Conservation (phyloP, 2,888 invertebrate species). For the Halocaridina rubra region DNA sequence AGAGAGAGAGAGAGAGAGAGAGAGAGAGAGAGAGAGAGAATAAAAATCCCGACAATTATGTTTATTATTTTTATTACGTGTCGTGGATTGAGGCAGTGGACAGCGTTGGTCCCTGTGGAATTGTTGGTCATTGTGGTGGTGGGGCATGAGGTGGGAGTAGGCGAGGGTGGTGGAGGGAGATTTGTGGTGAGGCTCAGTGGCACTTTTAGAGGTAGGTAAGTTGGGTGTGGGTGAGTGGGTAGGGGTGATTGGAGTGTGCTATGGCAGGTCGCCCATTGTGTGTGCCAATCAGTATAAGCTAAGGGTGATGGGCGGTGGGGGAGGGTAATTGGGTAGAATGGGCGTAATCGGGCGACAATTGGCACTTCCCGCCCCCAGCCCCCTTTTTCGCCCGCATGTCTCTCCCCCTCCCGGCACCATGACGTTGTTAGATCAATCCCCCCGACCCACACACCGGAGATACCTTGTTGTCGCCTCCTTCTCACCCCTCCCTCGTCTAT, state of each 20-base stretch:
- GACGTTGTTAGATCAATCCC: conserved; percentile 2
- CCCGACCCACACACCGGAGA: conserved; percentile 21
- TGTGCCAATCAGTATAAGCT: background rate
- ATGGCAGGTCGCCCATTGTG: background rate
- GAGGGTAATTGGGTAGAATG: conserved; percentile 37
- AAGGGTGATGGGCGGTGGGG: conserved; percentile 7
- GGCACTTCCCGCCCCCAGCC: conserved; percentile 44
- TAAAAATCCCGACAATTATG: background rate
- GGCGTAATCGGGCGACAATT: conserved; percentile 39
- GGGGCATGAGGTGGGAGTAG: too few relatives aligned
- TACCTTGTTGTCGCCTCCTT: conserved; percentile 14
- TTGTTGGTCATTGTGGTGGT: too few relatives aligned
- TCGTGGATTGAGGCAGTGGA: too few relatives aligned
- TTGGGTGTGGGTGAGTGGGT: too few relatives aligned
- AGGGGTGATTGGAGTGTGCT: background rate
- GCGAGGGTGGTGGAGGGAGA: too few relatives aligned
- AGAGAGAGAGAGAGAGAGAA: background rate
- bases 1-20: background rate
- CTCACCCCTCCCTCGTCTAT: background rate
- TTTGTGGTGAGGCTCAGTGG: too few relatives aligned
- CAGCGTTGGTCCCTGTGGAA: too few relatives aligned
- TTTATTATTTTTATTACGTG: too few relatives aligned
- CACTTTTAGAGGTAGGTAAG: too few relatives aligned
- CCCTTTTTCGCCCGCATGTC: too few relatives aligned
- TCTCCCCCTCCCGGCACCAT: background rate